A percentile compares a stretch with the other conserved stretches of the same genome.
Conservation (phyloP, 1,140 invertebrate species). For the Theocolax elegans region DNA sequence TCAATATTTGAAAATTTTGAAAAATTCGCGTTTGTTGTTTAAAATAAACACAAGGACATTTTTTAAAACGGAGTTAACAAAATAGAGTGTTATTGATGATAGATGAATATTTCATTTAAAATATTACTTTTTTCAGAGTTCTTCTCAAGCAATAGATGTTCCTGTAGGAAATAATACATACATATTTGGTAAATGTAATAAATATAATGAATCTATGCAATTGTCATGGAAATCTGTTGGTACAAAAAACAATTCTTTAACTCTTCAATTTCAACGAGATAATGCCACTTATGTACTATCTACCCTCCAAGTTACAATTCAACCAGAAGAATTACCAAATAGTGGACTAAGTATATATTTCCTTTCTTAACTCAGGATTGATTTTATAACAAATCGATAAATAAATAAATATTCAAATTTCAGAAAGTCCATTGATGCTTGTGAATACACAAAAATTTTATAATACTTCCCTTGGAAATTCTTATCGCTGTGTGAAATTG, state of each 20-base stretch:
- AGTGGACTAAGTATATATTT: slow-evolving; percentile 44
- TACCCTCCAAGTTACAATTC: slow-evolving; percentile 48
- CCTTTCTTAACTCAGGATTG: background rate
- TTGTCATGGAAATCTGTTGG: slow-evolving; percentile 62
- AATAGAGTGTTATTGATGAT: too few relatives aligned
- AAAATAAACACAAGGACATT: too few relatives aligned
- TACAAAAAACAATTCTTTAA: slow-evolving; percentile 49
- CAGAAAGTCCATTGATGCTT: slow-evolving; percentile 64
- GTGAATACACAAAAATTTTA: slow-evolving; percentile 66
- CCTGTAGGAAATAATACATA: slow-evolving; percentile 48
- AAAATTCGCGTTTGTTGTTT: too few relatives aligned
- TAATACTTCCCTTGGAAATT: slow-evolving; percentile 70
- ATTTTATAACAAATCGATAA: background rate
- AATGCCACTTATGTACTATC: slow-evolving; percentile 57
- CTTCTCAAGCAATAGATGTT: slow-evolving; percentile 21
- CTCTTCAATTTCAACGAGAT: slow-evolving; percentile 65
- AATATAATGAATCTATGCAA: slow-evolving; percentile 61
- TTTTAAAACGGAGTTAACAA: too few relatives aligned
- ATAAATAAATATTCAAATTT: slow-evolving; percentile 47
- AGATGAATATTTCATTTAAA: too few relatives aligned
- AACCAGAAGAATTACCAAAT: slow-evolving; percentile 44
- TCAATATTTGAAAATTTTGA: too few relatives aligned
- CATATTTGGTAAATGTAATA: slow-evolving; percentile 63
- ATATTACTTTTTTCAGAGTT: too few relatives aligned
- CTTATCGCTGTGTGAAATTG: slow-evolving; percentile 75